These are phyloP conservation scores for Aphaenogaster ashmeadi DNA, from an alignment of 1,140 invertebrate genomes.

Conservation along the genomic window DNA sequence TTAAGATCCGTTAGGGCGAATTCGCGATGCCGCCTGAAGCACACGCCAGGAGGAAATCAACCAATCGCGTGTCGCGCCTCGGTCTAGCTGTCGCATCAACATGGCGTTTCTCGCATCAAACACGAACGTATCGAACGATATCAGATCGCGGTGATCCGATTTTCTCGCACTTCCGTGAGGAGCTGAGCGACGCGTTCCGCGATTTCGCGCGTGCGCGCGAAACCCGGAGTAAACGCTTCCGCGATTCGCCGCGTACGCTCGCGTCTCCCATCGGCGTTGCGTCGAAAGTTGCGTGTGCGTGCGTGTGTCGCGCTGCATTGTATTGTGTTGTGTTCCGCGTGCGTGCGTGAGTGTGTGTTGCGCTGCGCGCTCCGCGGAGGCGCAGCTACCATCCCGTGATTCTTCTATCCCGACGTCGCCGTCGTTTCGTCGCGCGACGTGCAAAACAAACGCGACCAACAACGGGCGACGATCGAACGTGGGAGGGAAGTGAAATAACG, in stretches of 20 bases:
- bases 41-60: too few relatives aligned
- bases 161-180: background rate
- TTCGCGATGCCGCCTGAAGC: background rate
- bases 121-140: background rate
- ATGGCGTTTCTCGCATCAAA: background rate
- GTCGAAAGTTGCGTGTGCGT: background rate
- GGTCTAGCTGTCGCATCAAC: background rate
- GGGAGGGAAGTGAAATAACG: background rate
- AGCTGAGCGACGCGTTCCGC: too few relatives aligned
- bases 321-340: background rate
- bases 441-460: conserved; percentile 12
- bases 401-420: too few relatives aligned
- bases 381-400: background rate
- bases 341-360: background rate
- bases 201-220: background rate
- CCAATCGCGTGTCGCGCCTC: background rate
- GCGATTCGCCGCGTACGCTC: background rate
- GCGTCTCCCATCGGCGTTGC: background rate
- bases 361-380: background rate
- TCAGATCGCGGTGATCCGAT: conserved; percentile 15
- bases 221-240: background rate
- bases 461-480: background rate
- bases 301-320: background rate
- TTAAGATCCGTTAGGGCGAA: background rate
- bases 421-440: background rate